phyloP scores from a whole-genome alignment of 2,888 invertebrate species.

The Hemaris fuciformis region DNA sequence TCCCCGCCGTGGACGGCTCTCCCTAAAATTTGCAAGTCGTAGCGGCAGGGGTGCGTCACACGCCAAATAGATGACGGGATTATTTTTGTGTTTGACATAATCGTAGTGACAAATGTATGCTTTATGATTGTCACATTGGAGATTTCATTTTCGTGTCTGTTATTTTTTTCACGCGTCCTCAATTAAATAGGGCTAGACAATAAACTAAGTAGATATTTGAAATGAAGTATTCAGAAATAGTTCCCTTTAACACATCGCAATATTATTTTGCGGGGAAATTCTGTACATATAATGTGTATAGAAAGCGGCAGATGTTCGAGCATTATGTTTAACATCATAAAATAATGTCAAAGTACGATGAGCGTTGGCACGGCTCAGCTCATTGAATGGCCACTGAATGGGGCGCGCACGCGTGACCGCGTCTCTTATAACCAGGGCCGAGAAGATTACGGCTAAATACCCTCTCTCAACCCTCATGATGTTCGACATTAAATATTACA shows the following conservation, averaged over 20 bases:
- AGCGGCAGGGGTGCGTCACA: constrained; percentile 71
- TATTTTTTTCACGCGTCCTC: constrained; percentile 9
- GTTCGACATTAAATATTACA: constrained; percentile 19
- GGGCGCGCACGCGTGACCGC: constrained; percentile 51
- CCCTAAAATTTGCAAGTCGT: constrained; percentile 71
- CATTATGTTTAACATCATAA: constrained; percentile 33
- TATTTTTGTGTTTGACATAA: constrained; percentile 82
- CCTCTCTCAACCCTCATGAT: constrained; percentile 44
- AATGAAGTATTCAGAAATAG: background rate
- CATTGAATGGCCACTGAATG: constrained; percentile 47
- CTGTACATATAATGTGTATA: constrained; percentile 18
- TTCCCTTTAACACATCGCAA: background rate
- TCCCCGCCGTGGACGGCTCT: constrained; percentile 47
- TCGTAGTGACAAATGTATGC: constrained; percentile 79
- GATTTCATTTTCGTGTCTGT: constrained; percentile 49
- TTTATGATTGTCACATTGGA: constrained; percentile 71
- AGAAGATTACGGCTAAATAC: constrained; percentile 52
- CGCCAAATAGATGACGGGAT: constrained; percentile 79
- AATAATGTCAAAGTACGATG: constrained; percentile 51
- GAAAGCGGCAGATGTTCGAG: constrained; percentile 16
- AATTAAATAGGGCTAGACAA: background rate
- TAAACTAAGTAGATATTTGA: background rate
- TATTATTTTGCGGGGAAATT: background rate
- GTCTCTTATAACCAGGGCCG: constrained; percentile 34
- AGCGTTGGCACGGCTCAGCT: constrained; percentile 47